Percentiles rank a stretch among this genome's conserved stretches.
Conservation (phyloP, 2,888 invertebrate genomes). For the Hirtodrosophila cameraria region DNA sequence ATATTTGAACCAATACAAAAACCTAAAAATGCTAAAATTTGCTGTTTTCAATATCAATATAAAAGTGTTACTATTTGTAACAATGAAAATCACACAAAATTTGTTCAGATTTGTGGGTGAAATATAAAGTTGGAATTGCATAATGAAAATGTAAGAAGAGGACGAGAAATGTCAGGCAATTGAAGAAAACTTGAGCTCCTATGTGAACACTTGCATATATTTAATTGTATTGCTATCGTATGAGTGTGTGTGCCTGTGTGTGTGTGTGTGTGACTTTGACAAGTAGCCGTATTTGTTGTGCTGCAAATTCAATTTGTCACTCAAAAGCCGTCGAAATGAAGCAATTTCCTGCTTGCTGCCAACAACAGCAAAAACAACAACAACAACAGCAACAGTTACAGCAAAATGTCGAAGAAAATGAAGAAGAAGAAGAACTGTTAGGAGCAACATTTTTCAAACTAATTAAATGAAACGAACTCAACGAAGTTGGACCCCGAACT, state of each 20-base stretch:
- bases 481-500: conserved; percentile 54
- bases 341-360: conserved; percentile 62
- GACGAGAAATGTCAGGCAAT: conserved; percentile 12
- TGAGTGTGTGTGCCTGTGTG: conserved; percentile 12
- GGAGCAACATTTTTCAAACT: conserved; percentile 68
- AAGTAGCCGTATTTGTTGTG: conserved; percentile 71
- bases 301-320: conserved; percentile 73
- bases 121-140: neutral
- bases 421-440: conserved; percentile 17
- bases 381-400: neutral
- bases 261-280: conserved; percentile 33
- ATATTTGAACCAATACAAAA: too few relatives aligned
- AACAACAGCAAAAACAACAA: conserved; percentile 33
- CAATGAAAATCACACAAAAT: too few relatives aligned
- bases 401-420: neutral
- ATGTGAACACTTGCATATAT: conserved; percentile 9
- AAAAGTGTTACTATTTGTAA: too few relatives aligned
- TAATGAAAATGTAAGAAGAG: neutral
- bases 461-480: conserved; percentile 71
- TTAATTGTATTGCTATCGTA: conserved; percentile 22
- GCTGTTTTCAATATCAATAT: too few relatives aligned
- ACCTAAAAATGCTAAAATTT: too few relatives aligned
- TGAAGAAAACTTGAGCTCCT: conserved; percentile 1
- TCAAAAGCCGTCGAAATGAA: conserved; percentile 72
- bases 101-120: neutral